Evolutionary conservation across 2,888 invertebrate species (phyloP), one percentile per base, ranked within the genome.

Genomic region (Malacosoma neustria): DNA sequence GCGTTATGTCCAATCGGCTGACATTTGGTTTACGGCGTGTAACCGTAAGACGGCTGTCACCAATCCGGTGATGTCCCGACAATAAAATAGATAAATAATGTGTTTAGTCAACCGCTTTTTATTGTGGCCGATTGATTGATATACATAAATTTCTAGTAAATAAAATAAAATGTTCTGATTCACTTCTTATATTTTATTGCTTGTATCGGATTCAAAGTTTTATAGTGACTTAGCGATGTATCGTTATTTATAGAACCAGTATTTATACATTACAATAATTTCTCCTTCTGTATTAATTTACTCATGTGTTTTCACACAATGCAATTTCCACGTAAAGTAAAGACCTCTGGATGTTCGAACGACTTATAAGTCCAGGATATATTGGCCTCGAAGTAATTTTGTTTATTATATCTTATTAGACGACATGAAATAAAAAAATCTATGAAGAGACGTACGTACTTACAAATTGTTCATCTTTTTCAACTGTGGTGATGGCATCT

Each of bases 41-140:
- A 61, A 65, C 60, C 70, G 49, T 47, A 64, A 54, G 62, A 51
- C 48, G 57, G 51, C 57, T 61, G 63, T 70, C 74, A 70, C 82
- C 82, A 81, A 80, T 80, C 66, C 70, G 49, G 48, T 54, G 49
- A 57, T 64, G 57, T 63, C 57, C 59, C 54, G 39, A 41, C 72
- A 75, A 68, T 79, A 77, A 80, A 81, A 52, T 70, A 67, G 69
- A 70, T 74, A 75, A 77, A 73, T 77, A 72, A 71, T 57, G 67
- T 22, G 22, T 22, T 22, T 22, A 7, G 22, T 22, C 22, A 22
- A 22, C 5, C 22, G 6, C 5, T 22, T 22, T 22, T 22, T 22
- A 22, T 22, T 22, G 22, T 7, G 1, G n/a, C n/a, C 22, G 22
- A 22, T 22, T 22, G 22, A 22, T 22, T 22, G 5, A 22, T 22